These are phyloP conservation scores for Cremastobaeus sp. DNA, from an alignment of 2,888 invertebrate genomes.

Conservation along the genomic window DNA sequence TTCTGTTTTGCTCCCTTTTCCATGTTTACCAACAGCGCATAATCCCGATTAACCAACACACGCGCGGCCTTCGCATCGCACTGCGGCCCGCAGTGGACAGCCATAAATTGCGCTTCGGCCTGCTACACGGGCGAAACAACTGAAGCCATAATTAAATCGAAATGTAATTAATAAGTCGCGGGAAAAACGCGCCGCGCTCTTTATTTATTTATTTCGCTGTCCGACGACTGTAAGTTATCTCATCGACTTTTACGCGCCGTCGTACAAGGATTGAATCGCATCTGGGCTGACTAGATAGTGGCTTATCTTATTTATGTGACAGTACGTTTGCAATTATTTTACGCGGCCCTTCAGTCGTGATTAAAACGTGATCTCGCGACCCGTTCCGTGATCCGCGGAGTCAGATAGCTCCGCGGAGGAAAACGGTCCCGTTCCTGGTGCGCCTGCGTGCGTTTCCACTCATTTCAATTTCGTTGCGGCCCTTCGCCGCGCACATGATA, in stretches of 20 bases:
- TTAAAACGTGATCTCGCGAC: slow-evolving; percentile 49
- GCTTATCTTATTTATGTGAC: slow-evolving; percentile 61
- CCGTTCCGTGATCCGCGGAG: background rate
- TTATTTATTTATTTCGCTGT: slow-evolving; percentile 55
- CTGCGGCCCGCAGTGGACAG: no score
- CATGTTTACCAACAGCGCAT: slow-evolving; percentile 25
- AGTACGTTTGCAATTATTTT: slow-evolving; percentile 52
- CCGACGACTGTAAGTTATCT: slow-evolving; percentile 37
- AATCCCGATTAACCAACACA: no score
- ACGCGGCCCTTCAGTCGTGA: slow-evolving; percentile 41
- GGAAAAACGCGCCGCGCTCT: slow-evolving; percentile 43
- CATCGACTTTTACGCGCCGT: slow-evolving; percentile 51
- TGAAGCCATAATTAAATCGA: slow-evolving; percentile 45
- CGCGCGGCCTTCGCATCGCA: no score
- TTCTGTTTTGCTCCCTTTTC: background rate
- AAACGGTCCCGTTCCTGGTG: background rate
- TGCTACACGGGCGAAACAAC: slow-evolving; percentile 26
- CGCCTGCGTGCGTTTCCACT: no score
- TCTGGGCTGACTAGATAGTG: slow-evolving; percentile 49
- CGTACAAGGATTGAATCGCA: slow-evolving; percentile 50
- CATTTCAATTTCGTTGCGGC: no score
- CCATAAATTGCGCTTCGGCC: slow-evolving; percentile 47
- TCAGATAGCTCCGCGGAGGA: slow-evolving; percentile 16
- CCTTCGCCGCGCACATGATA: no score
- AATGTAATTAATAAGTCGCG: slow-evolving; percentile 49